Base-by-base conservation (phyloP, 2,797 vertebrate genomes). In the Cheirogaleus major region DNA sequence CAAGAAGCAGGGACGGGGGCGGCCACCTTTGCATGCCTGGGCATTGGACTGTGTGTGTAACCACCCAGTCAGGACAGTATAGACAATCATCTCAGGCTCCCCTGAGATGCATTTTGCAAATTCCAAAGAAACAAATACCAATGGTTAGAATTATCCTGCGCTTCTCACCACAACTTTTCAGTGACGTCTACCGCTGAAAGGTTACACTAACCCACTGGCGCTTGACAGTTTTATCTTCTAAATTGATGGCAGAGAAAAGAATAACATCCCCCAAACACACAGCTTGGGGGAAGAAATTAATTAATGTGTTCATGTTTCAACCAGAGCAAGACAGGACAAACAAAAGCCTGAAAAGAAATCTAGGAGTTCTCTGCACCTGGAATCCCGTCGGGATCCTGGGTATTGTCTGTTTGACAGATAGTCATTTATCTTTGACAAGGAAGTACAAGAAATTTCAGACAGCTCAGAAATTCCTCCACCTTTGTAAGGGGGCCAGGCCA, bases 221-320 rank as follows among this genome's bases (percentile, higher is more conserved):
- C 76, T 48, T 92, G 93, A 93, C 95, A 93, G 80, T 75, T 97
- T 95, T 96, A 96, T 87, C 95, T 95, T 91, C 79, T 86, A 57
- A 96, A 93, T 0, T 89, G 89, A 97, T 96, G 83, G 83, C 27
- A 70, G 52, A 48, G 11, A 14, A 4, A 2, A 32, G 27, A 32
- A 85, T 45, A 93, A 97, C 85, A 97, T 91, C 86, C 95, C 45
- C 32, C 96, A 85, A 93, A 96, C 45, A 85, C 84, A 97, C 69
- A 91, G 96, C 94, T 96, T 81, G 83, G 52, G 95, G 93, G 91
- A 89, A 97, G 87, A 97, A 97, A 95, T 95, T 97, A 96, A 97
- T 92, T 85, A 96, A 95, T 0, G 27, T 93, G 96, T 85, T 96
- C 89, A 20, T 52, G 81, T 97, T 96, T 97, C 95, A 92, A 82